Evolutionary conservation across 2,797 vertebrate species (phyloP), one percentile per base, ranked within the genome.

Genomic region (Acanthis flammea): DNA sequence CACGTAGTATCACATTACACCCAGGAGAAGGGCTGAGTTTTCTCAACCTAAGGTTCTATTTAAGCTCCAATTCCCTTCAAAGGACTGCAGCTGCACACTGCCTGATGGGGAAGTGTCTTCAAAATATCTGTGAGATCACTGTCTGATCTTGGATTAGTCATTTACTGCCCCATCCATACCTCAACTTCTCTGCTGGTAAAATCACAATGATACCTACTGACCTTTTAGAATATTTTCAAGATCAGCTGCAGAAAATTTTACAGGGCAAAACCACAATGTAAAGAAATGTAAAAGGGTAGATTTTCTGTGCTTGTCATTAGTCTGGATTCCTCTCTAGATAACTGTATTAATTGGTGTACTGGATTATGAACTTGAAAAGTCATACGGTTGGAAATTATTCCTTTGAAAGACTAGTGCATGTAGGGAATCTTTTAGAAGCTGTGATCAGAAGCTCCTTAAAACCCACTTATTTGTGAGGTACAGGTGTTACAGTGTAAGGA

Each of bases 61-160:
- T 81, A 95, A 92, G 85, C 82, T 94, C 82, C 79, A 83, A 0
- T 88, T 90, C 79, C 66, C 79, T 97, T 96, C 95, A 96, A 95
- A 95, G 92, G 85, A 88, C 58, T 42, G 72, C 95, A 97, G 95
- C 95, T 97, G 94, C 72, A 90, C 51, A 9, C 53, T 92, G 91
- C 84, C 75, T 91, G 62, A 60, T 94, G 71, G 62, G 74, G 78
- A 92, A 92, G 57, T 70, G 51, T 85, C 88, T 93, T 95, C 88
- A 86, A 89, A 96, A 90, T 95, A 89, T 83, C 91, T 83, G 78
- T 71, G 82, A 80, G 92, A 85, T 92, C 87, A 91, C 76, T 84
- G 72, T 68, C 87, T 95, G 94, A 94, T 92, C 75, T 88, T 63
- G 58, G 48, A 86, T 83, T 94, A 92, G 92, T 62, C 63, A 21